phyloP scores from a whole-genome alignment of 2,888 invertebrate genomes.

The Callyntrura guangdongensis region DNA sequence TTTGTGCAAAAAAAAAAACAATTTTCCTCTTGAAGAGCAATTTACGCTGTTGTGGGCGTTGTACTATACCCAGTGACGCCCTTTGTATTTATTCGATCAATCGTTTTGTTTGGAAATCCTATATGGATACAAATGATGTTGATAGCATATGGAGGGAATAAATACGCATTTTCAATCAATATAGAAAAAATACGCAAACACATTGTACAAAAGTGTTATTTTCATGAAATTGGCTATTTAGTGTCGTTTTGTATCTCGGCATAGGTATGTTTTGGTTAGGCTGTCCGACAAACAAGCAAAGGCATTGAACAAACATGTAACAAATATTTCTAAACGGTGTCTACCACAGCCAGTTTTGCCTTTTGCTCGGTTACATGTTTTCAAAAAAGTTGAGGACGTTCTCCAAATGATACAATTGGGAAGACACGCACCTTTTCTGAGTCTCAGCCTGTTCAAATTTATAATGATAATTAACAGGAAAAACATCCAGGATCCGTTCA shows the following conservation, averaged over 20 bases:
- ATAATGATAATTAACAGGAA: slow-evolving; percentile 18
- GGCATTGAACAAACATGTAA: not conserved
- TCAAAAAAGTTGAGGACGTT: not conserved
- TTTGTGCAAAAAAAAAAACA: slow-evolving; percentile 26
- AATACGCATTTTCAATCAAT: no score
- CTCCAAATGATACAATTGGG: slow-evolving; percentile 3
- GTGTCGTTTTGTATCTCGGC: no score
- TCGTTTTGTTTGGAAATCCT: not conserved
- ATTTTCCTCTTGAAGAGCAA: slow-evolving; percentile 21
- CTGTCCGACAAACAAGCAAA: not conserved
- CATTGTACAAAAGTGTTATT: no score
- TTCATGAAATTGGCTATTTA: no score
- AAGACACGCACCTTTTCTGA: not conserved
- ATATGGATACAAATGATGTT: no score
- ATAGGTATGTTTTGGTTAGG: no score
- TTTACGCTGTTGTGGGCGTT: slow-evolving; percentile 1
- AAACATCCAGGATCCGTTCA: not conserved
- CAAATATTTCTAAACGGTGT: not conserved
- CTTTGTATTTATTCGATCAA: not conserved
- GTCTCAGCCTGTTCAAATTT: not conserved
- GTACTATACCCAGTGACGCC: not conserved
- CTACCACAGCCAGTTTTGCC: not conserved
- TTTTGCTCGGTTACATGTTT: not conserved
- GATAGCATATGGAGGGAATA: no score
- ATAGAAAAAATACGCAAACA: no score